These are phyloP conservation scores for Pentalonia nigronervosa DNA, from an alignment of 1,140 invertebrate genomes.

Conservation along the genomic window DNA sequence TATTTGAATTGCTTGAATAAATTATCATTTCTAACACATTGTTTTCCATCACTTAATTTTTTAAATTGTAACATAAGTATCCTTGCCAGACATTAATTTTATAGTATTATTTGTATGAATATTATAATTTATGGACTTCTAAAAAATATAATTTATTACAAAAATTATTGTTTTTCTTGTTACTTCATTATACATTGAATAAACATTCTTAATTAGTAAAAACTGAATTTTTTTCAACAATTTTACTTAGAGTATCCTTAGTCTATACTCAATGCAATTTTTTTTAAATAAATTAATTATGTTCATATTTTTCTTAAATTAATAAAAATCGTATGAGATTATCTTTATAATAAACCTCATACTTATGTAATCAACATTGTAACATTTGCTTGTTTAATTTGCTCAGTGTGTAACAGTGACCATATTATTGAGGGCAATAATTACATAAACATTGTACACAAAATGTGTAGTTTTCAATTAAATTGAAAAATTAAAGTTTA, in stretches of 20 bases:
- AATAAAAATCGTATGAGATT: too few species aligned
- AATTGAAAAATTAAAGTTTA: too few species aligned
- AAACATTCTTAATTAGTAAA: neutral
- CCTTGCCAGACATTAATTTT: neutral
- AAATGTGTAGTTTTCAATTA: too few species aligned
- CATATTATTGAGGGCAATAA: too few species aligned
- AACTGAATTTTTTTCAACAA: neutral
- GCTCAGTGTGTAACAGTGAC: too few species aligned
- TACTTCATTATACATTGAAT: neutral
- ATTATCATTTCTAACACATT: slow-evolving; percentile 5
- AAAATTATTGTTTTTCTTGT: neutral
- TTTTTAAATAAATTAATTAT: too few species aligned
- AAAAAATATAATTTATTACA: slow-evolving; percentile 3
- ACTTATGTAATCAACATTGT: too few species aligned
- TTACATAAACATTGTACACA: too few species aligned
- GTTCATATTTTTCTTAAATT: neutral
- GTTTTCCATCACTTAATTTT: neutral
- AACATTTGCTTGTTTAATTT: too few species aligned
- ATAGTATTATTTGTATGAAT: slow-evolving; percentile 2
- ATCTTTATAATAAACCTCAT: too few species aligned
- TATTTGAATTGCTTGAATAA: neutral
- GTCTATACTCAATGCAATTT: neutral
- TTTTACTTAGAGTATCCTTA: neutral
- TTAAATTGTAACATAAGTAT: neutral
- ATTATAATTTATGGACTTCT: neutral